Evolutionary conservation across 2,797 vertebrate genomes (phyloP).

Genomic region (Spheniscus humboldti): DNA sequence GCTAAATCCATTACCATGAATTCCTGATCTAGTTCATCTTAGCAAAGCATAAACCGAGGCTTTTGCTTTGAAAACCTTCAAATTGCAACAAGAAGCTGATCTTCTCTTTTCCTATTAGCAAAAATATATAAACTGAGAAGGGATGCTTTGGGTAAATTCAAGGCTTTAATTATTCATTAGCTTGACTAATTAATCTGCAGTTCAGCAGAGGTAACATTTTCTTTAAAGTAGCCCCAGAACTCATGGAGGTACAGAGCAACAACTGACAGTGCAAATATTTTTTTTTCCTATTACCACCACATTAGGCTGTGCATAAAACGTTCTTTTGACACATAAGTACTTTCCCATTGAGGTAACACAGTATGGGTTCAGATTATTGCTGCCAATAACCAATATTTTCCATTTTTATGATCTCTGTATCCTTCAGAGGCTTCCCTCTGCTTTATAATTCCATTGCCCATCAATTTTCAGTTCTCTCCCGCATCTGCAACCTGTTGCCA

Average conservation of each 20-base stretch:
- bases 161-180: constrained; percentile 19
- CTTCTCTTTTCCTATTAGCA: background rate
- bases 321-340: background rate
- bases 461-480: background rate
- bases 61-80: background rate
- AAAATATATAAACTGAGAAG: background rate
- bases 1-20: background rate
- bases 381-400: background rate
- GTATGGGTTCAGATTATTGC: background rate
- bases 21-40: background rate
- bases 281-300: background rate
- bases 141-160: background rate
- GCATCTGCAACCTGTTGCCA: constrained; percentile 8
- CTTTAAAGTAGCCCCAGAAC: background rate
- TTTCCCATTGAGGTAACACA: background rate
- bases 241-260: background rate
- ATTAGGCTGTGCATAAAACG: background rate
- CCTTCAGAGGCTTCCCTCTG: background rate
- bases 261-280: background rate
- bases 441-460: background rate
- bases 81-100: background rate
- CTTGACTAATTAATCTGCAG: background rate
- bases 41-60: background rate
- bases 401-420: background rate
- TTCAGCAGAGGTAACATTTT: background rate